Evolutionary conservation across 2,113 vertebrate genomes (phyloP), one percentile per base, ranked within the genome.

Genomic region (Psephotus haematonotus): DNA sequence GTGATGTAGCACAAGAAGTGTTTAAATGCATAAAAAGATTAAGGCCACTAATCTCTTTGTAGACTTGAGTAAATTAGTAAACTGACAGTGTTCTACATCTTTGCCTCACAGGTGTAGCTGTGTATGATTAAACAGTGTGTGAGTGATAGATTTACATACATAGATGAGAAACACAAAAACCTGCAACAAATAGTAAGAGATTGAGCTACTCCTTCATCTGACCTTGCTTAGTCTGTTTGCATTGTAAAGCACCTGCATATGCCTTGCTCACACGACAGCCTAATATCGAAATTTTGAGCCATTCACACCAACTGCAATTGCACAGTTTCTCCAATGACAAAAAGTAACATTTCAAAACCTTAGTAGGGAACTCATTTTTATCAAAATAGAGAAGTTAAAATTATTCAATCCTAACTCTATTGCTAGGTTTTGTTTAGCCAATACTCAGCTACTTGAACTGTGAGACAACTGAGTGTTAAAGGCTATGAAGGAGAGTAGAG

Each of bases 21-120:
- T 89, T 84, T 82, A 93, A 93, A 88, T 69, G 53, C 25, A 44
- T 86, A 35, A 77, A 92, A 95, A 93, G 43, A 33, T 59, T 44
- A 88, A 39, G 75, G 6, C 24, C 50, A 55, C 25, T 93, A 92
- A 92, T 82, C 43, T 92, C 43, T 88, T 67, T 81, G 83, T 59
- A 77, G 72, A 53, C 83, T 86, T 90, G 68, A 65, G 60, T 68
- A 85, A 85, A 79, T 71, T 22, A 44, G 75, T 69, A 82, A 59
- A 82, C 39, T 39, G 10, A 2, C 29, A 49, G 24, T 31, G 16
- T 72, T 88, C 52, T 85, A 7, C 5, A 2, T 52, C 31, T 88
- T 77, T 82, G 53, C 17, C 24, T 86, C 68, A 70, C 53, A 78
- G 49, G 16, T 88, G n/a, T 39, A 81, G 13, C 9, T 60, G 20